These are phyloP conservation scores for Rynchops niger DNA, from an alignment of 2,113 vertebrate species.

Conservation along the genomic window DNA sequence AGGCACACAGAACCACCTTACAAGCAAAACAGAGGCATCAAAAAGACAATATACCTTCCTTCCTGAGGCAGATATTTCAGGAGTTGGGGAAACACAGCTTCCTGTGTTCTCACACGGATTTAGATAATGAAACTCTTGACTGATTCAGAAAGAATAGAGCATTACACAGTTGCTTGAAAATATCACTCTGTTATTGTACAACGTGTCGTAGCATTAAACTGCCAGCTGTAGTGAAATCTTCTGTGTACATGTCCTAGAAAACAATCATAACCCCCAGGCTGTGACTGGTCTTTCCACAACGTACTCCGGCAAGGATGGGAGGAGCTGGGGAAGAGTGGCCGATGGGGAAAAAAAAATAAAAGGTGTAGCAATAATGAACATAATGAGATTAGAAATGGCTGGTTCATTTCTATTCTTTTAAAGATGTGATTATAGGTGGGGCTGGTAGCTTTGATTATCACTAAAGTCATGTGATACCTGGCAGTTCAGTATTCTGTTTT, in stretches of 20 bases:
- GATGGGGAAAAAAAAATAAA: neutral
- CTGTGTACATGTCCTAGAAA: neutral
- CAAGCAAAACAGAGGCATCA: constrained; percentile 72
- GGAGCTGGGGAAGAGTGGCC: neutral
- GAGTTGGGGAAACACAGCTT: constrained; percentile 76
- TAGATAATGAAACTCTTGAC: constrained; percentile 68
- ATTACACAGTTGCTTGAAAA: constrained; percentile 8
- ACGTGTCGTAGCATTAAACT: neutral
- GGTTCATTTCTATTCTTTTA: neutral
- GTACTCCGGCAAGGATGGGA: neutral
- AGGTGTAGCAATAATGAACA: neutral
- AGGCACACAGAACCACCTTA: constrained; percentile 44
- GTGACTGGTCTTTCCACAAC: neutral
- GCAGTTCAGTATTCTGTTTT: neutral
- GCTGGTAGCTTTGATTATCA: neutral
- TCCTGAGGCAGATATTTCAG: constrained; percentile 80
- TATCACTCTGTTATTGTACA: neutral
- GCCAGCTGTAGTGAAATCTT: constrained; percentile 16
- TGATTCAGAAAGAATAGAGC: constrained; percentile 42
- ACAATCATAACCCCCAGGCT: neutral
- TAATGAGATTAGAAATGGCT: neutral
- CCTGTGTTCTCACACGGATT: constrained; percentile 78
- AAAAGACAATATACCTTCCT: constrained; percentile 80
- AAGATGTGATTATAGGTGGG: neutral
- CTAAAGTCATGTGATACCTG: neutral